Base-by-base conservation (phyloP, 2,888 invertebrate species). In the Chaetoderma sp. region DNA sequence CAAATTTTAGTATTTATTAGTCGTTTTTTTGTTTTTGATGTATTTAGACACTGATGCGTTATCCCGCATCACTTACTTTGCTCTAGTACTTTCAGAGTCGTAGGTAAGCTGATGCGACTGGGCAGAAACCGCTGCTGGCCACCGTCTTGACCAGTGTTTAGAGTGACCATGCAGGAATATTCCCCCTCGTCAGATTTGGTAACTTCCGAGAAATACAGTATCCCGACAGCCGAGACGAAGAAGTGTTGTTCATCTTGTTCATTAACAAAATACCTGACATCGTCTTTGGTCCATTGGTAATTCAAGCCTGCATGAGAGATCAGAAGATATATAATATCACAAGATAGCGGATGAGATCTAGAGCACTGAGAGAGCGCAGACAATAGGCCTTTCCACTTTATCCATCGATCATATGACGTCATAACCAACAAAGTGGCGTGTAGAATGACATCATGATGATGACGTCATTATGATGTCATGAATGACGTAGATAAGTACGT, bases 141-240 rank as follows among this genome's bases (percentile, higher is more conserved):
- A n/a, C 28, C 52, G 13, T 33, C 52, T n/a, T 52, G 32, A 23
- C 32, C 32, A 2, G 52, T 16, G 1, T 73, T 68, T 30, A 79
- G 69, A 2, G 74, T 74, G 1, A 77, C 77, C 4, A 78, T 55
- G 58, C 78, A 79, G 65, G 67, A 75, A 69, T 85, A 86, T 16
- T 62, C 60, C 1, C 79, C 84, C 8, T 72, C 70, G 60, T 83
- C 83, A 61, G 95, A 94, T 42, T 92, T 91, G 87, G 96, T 96
- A 76, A 97, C 89, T 5, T 94, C 93, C 27, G 96, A 95, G 83
- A 98, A 96, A 83, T 98, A 98, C 18, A 98, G 89, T 16, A 96
- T 93, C 47, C 97, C 97, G 88, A 97, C 96, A 79, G 92, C 90
- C 0, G 97, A 97, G 0, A 96, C 95, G 89, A 98, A 97, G 0